Conservation (phyloP, 2,797 vertebrate genomes). For the Taeniopygia guttata region DNA sequence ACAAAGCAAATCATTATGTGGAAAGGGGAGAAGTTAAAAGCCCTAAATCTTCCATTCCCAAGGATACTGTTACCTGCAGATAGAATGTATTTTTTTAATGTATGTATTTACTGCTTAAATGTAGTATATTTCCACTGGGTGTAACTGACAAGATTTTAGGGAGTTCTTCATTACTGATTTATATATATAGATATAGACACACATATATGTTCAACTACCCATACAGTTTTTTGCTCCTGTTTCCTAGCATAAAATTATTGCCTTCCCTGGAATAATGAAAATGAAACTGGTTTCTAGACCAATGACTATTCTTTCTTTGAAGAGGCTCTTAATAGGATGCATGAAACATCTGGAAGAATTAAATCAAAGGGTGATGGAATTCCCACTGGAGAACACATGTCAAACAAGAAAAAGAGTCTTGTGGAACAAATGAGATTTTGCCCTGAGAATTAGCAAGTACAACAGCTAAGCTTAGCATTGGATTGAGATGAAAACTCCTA, state of each 20-base stretch:
- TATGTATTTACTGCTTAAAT: slow-evolving; percentile 58
- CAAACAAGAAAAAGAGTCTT: slow-evolving; percentile 63
- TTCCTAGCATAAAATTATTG: slow-evolving; percentile 55
- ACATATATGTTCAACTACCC: slow-evolving; percentile 37
- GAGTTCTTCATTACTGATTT: slow-evolving; percentile 62
- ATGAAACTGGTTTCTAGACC: slow-evolving; percentile 49
- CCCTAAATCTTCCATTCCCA: slow-evolving; percentile 63
- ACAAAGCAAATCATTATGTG: slow-evolving; percentile 61
- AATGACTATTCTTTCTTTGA: slow-evolving; percentile 60
- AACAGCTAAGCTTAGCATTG: slow-evolving; percentile 32
- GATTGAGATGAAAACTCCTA: slow-evolving; percentile 56
- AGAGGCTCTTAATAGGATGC: slow-evolving; percentile 63
- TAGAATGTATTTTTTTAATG: slow-evolving; percentile 49
- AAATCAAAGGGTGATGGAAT: slow-evolving; percentile 71
- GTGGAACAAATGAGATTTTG: slow-evolving; percentile 70
- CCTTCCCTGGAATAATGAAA: slow-evolving; percentile 56
- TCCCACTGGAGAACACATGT: slow-evolving; percentile 65
- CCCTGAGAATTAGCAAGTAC: slow-evolving; percentile 62
- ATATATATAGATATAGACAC: slow-evolving; percentile 31
- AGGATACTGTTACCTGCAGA: slow-evolving; percentile 58
- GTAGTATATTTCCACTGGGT: slow-evolving; percentile 41
- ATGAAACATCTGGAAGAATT: slow-evolving; percentile 76
- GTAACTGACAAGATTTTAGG: slow-evolving; percentile 53
- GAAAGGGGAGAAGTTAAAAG: slow-evolving; percentile 67
- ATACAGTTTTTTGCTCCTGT: slow-evolving; percentile 48